A percentile compares a stretch with the other conserved stretches of the same genome.
Evolutionary conservation across 2,888 invertebrate species (phyloP).

Genomic region (Hirudinaria manillensis): DNA sequence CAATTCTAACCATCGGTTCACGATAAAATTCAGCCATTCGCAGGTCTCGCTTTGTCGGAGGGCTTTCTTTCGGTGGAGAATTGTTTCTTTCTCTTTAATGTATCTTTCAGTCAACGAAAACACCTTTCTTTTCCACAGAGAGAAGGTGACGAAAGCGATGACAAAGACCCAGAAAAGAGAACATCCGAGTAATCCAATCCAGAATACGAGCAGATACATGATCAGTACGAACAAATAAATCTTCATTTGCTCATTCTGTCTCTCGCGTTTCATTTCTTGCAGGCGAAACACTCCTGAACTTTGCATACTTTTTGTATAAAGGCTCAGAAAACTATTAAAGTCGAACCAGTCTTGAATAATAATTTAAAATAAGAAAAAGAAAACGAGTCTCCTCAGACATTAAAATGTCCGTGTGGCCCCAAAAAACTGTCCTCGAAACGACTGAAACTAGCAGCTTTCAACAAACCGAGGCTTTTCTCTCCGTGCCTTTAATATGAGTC

Average conservation of each 20-base stretch:
- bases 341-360: too few relatives aligned
- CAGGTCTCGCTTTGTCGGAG: slow-evolving; percentile 58
- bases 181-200: slow-evolving; percentile 45
- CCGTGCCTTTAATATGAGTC: too few relatives aligned
- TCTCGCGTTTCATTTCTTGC: slow-evolving; percentile 13
- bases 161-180: slow-evolving; percentile 50
- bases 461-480: too few relatives aligned
- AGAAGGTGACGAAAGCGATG: slow-evolving; percentile 46
- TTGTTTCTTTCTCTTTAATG: slow-evolving; percentile 46
- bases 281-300: slow-evolving; percentile 2
- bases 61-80: slow-evolving; percentile 56
- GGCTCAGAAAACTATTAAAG: too few relatives aligned
- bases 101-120: slow-evolving; percentile 45
- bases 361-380: too few relatives aligned
- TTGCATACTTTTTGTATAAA: too few relatives aligned
- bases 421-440: too few relatives aligned
- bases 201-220: slow-evolving; percentile 46
- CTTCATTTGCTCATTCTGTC: slow-evolving; percentile 43
- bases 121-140: slow-evolving; percentile 49
- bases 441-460: too few relatives aligned
- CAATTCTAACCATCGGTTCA: slow-evolving; percentile 57
- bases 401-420: too few relatives aligned
- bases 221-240: slow-evolving; percentile 48
- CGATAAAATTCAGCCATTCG: slow-evolving; percentile 59
- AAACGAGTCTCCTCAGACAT: too few relatives aligned